A percentile compares a stretch with the other conserved stretches of the same genome.
These are phyloP conservation scores for Rhynchophorus ferrugineus DNA, from an alignment of 1,140 invertebrate species.

Conservation along the genomic window DNA sequence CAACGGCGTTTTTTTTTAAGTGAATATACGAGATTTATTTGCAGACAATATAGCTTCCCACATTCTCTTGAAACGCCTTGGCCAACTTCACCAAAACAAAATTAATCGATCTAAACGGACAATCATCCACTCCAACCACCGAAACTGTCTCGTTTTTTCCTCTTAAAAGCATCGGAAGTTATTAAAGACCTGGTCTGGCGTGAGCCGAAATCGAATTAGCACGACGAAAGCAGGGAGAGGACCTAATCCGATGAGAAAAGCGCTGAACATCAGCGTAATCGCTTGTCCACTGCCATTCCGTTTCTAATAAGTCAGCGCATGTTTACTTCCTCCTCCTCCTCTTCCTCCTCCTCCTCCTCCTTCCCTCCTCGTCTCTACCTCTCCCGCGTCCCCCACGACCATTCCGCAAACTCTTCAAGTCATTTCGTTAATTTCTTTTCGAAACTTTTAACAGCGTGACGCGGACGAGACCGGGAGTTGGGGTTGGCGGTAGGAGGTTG, in stretches of 20 bases:
- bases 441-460: neutral
- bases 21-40: too few species aligned
- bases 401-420: neutral
- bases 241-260: constrained; percentile 27
- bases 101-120: too few species aligned
- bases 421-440: neutral
- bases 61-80: too few species aligned
- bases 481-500: too few species aligned
- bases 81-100: too few species aligned
- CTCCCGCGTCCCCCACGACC: too few species aligned
- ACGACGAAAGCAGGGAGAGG: neutral
- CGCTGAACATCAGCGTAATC: constrained; percentile 30
- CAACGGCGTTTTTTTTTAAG: too few species aligned
- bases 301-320: constrained; percentile 29
- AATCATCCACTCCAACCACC: too few species aligned
- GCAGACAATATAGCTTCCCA: too few species aligned
- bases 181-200: neutral
- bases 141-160: too few species aligned
- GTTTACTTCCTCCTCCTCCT: neutral
- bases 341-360: neutral
- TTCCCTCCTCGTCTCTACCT: neutral
- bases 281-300: constrained; percentile 31
- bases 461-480: too few species aligned
- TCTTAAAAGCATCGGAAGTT: too few species aligned
- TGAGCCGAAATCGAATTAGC: neutral